Evolutionary conservation across 1,140 invertebrate species (phyloP).

Genomic region (Harlomillsia oculata): DNA sequence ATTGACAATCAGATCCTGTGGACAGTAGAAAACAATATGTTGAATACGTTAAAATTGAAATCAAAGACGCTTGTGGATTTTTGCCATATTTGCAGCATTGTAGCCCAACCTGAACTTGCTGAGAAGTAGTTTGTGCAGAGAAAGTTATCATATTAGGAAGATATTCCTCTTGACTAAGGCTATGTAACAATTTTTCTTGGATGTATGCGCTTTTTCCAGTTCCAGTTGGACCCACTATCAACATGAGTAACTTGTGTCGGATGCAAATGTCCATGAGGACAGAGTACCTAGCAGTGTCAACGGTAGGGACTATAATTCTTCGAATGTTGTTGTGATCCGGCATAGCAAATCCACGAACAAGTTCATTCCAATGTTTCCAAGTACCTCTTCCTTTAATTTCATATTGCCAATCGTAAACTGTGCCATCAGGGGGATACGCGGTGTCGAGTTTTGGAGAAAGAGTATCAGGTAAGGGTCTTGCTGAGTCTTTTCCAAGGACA

Average conservation of each 20-base stretch:
- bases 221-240: slow-evolving; percentile 80
- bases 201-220: slow-evolving; percentile 88
- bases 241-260: slow-evolving; percentile 54
- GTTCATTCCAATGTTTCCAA: slow-evolving; percentile 47
- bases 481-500: slow-evolving; percentile 23
- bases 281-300: slow-evolving; percentile 61
- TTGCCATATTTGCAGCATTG: too few species aligned
- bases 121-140: slow-evolving; percentile 75
- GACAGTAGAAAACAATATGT: slow-evolving; percentile 3
- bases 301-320: slow-evolving; percentile 69
- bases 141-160: slow-evolving; percentile 76
- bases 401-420: slow-evolving; percentile 47
- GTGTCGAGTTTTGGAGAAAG: slow-evolving; percentile 18
- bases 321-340: slow-evolving; percentile 53
- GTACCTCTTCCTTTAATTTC: slow-evolving; percentile 41
- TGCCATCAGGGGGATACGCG: slow-evolving; percentile 39
- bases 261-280: slow-evolving; percentile 59
- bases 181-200: slow-evolving; percentile 73
- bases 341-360: slow-evolving; percentile 26
- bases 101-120: slow-evolving; percentile 68
- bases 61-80: slow-evolving; percentile 27
- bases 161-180: slow-evolving; percentile 59
- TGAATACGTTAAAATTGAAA: not conserved
- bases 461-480: slow-evolving; percentile 19
- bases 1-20: slow-evolving; percentile 63